Percentiles rank a stretch among this genome's conserved stretches.
Evolutionary conservation across 2,113 vertebrate species (phyloP).

Genomic region (Osmerus mordax): DNA sequence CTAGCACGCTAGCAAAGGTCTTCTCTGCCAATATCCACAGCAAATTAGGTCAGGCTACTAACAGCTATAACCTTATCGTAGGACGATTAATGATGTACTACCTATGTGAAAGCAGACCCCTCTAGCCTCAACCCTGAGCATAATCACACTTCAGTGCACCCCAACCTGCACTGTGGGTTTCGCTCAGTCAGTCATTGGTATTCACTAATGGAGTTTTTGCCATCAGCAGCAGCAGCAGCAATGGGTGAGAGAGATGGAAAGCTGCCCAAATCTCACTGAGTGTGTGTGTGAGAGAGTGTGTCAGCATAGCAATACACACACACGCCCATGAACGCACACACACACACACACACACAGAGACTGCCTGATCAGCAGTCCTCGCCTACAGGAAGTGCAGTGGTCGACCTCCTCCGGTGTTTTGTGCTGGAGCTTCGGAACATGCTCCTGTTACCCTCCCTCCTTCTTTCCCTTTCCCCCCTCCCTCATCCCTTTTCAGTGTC

Average conservation of each 20-base stretch:
- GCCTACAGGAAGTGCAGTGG: constrained; percentile 65
- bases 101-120: not conserved
- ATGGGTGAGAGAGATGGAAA: constrained; percentile 55
- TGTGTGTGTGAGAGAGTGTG: constrained; percentile 25
- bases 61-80: too few relatives aligned
- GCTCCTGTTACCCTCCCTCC: constrained; percentile 21
- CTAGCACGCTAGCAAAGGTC: not conserved
- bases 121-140: not conserved
- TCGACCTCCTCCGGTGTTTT: constrained; percentile 56
- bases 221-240: constrained; percentile 49
- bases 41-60: too few relatives aligned
- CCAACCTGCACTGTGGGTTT: not conserved
- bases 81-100: not conserved
- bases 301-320: not conserved
- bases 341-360: constrained; percentile 17
- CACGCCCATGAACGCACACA: not conserved
- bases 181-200: constrained; percentile 44
- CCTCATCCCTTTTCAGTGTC: not conserved
- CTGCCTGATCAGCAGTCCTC: constrained; percentile 66
- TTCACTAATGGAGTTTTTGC: constrained; percentile 50
- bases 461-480: not conserved
- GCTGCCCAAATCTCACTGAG: constrained; percentile 6
- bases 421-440: constrained; percentile 51
- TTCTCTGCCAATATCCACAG: not conserved
- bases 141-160: not conserved